phyloP scores from a whole-genome alignment of 2,888 invertebrate species.

The Cataglyphis albicans region DNA sequence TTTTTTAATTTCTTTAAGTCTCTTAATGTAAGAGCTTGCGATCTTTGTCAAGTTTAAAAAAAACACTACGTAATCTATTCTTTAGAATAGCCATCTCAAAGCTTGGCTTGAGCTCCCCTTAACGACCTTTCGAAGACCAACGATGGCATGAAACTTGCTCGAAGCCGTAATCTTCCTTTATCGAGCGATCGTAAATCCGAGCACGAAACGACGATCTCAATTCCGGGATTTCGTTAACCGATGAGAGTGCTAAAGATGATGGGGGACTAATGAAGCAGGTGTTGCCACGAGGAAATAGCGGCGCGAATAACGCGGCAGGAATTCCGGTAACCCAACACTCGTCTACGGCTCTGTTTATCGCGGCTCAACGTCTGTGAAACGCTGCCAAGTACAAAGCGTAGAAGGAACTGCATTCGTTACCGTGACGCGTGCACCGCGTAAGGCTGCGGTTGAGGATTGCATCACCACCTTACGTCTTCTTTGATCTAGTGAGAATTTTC shows the following conservation, averaged over 20 bases:
- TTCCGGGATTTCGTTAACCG: constrained; percentile 40
- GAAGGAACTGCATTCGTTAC: constrained; percentile 61
- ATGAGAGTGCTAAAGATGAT: constrained; percentile 18
- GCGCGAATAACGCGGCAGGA: constrained; percentile 56
- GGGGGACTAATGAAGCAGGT: constrained; percentile 53
- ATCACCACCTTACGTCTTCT: constrained; percentile 25
- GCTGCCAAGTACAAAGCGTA: constrained; percentile 61
- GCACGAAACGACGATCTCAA: constrained; percentile 46
- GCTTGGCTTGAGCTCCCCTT: constrained; percentile 47
- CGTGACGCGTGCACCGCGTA: constrained; percentile 54
- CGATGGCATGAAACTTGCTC: constrained; percentile 49
- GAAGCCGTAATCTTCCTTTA: constrained; percentile 53
- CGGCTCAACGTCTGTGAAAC: constrained; percentile 58
- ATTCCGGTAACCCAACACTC: constrained; percentile 62
- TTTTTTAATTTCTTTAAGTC: background rate
- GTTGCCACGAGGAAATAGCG: constrained; percentile 59
- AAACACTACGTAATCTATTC: constrained; percentile 50
- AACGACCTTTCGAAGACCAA: constrained; percentile 50
- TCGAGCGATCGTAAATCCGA: constrained; percentile 47
- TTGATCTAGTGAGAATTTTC: constrained; percentile 14
- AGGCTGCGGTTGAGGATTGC: constrained; percentile 40
- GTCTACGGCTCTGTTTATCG: constrained; percentile 67
- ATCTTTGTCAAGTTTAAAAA: constrained; percentile 21
- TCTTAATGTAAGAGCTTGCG: constrained; percentile 1
- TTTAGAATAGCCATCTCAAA: constrained; percentile 39